Evolutionary conservation across 2,888 invertebrate genomes (phyloP), one percentile per base, ranked within the genome.

Genomic region (Trachelus iudaicus): DNA sequence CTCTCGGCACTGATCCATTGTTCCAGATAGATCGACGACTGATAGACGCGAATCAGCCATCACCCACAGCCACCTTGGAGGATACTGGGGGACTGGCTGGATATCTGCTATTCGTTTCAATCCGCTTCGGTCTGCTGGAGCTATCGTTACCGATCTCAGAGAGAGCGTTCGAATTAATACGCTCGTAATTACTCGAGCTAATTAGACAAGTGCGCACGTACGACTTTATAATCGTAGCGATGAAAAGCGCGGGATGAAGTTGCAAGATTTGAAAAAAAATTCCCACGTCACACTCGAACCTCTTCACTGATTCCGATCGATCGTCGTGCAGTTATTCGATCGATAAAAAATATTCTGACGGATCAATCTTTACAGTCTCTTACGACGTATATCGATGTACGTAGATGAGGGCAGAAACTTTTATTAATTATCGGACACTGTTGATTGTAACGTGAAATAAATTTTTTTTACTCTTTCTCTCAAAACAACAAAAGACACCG

Each of bases 151-250:
- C 69, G 75, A 77, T 77, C 77, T 77, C 56, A 1, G 56, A 77
- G 77, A 77, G 77, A 77, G 77, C 77, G 77, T 75, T 75, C 69
- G 75, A 77, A 77, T 75, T 75, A 75, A 77, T 77, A 69, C 69
- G 37, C 31, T 56, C 40, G 75, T 77, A 77, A 77, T 77, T 77
- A 77, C 75, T 12, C 76, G 71, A 71, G 34, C 77, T 77, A 77
- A 77, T 77, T 77, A 77, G 77, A 77, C 77, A 71, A 34, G 34
- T 15, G 71, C 71, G 71, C 31, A 23, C 71, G 3, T 71, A 34
- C 56, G 56, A 56, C 56, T 23, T 9, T 23, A 56, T 56, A 56
- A 23, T 23, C 56, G 56, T 23, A 56, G 23, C 23, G 56, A 56
- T 56, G 23, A 56, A 56, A 56, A 15, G 56, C 56, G 15, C 56